Evolutionary conservation across 1,140 invertebrate species (phyloP), one percentile per base, ranked within the genome.

Genomic region (Maniola jurtina): DNA sequence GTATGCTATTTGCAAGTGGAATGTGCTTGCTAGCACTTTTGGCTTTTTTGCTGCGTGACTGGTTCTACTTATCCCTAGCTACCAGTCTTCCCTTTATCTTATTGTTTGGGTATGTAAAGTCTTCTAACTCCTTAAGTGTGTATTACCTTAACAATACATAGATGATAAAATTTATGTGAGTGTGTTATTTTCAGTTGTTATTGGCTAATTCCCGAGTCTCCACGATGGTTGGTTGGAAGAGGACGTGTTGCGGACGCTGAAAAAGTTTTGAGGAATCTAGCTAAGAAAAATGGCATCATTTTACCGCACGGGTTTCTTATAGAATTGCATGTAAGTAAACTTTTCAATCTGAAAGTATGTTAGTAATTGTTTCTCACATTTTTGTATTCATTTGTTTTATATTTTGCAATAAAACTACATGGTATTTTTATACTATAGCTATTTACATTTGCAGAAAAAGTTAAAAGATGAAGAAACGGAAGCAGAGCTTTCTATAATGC

Each of bases 121-220:
- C 25, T 25, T 25, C 25, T 25, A 42, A 2, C 8, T 42, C 40
- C 40, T 42, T 2, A 42, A 10, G 40, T 5, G 40, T 10, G 8
- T 42, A 10, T 42, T 42, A 42, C 11, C 11, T 1, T 47, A n/a
- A 6, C 45, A 6, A 6, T n/a, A 47, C 6, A 47, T 11, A 13
- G 45, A n/a, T n/a, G 11, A 6, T n/a, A 1, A 25, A 50, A 15
- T 16, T 9, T 16, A 50, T 25, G 16, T 4, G 10, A 16, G 14
- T 83, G 92, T 66, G 71, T 80, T 70, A 92, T 9, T 84, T 83
- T 25, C 70, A 92, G 91, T 50, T 95, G 94, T 73, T 95, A 94
- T 75, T 96, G 94, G 94, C 81, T 95, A 5, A 92, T 97, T 77
- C 95, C 96, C 38, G 96, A 97, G 87, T 96, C 95, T 33, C 96